Percentiles rank a stretch among this genome's conserved stretches.
Conservation (phyloP, 2,888 invertebrate species). For the Pardosa pseudoannulata region DNA sequence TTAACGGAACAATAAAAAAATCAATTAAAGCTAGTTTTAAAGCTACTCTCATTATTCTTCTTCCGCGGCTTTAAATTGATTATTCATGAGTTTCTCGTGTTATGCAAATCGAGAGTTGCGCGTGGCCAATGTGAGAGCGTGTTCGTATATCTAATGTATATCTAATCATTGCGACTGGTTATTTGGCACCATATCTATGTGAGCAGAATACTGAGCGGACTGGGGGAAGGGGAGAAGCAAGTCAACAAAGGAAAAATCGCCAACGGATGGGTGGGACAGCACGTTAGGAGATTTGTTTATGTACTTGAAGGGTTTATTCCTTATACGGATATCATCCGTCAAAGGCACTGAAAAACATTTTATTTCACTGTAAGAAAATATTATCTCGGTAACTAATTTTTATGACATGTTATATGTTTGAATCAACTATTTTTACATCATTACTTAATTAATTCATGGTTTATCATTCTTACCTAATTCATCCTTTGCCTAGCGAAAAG, state of each 20-base stretch:
- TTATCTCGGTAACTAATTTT: too few species aligned
- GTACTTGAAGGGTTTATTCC: too few species aligned
- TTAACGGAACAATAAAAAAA: constrained; percentile 69
- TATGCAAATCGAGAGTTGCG: constrained; percentile 61
- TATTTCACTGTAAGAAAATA: too few species aligned
- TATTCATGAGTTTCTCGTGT: constrained; percentile 68
- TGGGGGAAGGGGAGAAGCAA: background rate
- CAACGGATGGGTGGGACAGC: background rate
- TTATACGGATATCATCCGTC: too few species aligned
- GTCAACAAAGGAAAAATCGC: background rate
- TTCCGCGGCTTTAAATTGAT: constrained; percentile 62
- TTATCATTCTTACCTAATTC: too few species aligned
- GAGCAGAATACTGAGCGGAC: background rate
- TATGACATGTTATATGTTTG: too few species aligned
- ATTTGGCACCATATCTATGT: constrained; percentile 29
- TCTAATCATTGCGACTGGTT: constrained; percentile 64
- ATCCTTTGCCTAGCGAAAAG: too few species aligned
- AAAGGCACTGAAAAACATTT: too few species aligned
- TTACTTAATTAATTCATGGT: too few species aligned
- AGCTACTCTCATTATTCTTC: constrained; percentile 64
- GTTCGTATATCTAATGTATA: constrained; percentile 52
- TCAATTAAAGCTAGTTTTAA: constrained; percentile 68
- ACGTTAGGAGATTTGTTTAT: too few species aligned
- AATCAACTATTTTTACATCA: too few species aligned
- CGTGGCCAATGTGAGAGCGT: constrained; percentile 22